phyloP scores from a whole-genome alignment of 2,113 vertebrate species.

The Clarias macrocephalus region DNA sequence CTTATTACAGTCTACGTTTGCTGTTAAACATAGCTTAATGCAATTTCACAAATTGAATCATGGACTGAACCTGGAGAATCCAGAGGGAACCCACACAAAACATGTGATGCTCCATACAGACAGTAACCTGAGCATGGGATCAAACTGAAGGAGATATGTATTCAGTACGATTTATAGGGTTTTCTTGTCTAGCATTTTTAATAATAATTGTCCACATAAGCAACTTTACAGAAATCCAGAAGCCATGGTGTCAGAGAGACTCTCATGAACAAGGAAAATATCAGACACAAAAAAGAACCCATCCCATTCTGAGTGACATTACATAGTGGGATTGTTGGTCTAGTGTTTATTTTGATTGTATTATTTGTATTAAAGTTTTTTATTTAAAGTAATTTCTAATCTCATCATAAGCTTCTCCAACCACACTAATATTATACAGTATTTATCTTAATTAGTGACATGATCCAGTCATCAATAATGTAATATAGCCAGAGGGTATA shows the following conservation, averaged over 20 bases:
- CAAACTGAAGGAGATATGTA: not conserved
- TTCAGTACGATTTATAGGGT: not conserved
- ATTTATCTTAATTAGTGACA: not conserved
- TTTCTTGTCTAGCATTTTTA: not conserved
- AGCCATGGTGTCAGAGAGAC: not conserved
- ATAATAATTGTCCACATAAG: not conserved
- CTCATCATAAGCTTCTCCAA: not conserved
- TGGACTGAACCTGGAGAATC: not conserved
- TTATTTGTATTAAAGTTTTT: not conserved
- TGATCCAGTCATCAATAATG: not conserved
- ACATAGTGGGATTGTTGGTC: not conserved
- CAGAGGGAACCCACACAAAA: not conserved
- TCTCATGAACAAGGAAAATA: not conserved
- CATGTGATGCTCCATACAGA: not conserved
- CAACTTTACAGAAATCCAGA: not conserved
- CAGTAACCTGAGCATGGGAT: not conserved
- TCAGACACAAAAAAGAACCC: not conserved
- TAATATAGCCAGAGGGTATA: not conserved
- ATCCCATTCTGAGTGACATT: not conserved
- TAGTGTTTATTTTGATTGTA: not conserved
- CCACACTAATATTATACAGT: not conserved
- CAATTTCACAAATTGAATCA: not conserved
- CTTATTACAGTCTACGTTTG: too few relatives aligned
- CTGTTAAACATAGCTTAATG: too few relatives aligned
- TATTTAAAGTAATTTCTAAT: not conserved